phyloP scores from a whole-genome alignment of 2,888 invertebrate genomes.

The Pogonocherus hispidulus region DNA sequence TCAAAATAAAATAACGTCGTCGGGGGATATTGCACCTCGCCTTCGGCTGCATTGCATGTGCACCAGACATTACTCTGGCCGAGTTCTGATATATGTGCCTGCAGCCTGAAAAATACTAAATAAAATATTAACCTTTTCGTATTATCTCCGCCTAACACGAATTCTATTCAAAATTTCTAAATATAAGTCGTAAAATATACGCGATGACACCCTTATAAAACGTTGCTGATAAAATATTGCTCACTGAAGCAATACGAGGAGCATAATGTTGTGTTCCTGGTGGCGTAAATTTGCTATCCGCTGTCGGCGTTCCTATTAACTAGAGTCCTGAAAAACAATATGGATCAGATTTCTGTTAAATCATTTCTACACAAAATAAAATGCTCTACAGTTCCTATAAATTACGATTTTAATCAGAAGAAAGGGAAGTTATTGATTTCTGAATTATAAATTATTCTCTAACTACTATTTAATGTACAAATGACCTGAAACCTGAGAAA shows the following conservation, averaged over 20 bases:
- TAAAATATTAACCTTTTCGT: constrained; percentile 59
- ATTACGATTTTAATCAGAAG: too few relatives aligned
- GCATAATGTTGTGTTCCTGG: constrained; percentile 5
- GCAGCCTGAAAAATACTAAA: constrained; percentile 59
- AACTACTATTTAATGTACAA: too few relatives aligned
- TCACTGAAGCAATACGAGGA: neutral
- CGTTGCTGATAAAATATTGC: neutral
- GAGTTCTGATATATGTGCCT: constrained; percentile 53
- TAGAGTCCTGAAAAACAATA: too few relatives aligned
- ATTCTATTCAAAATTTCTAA: constrained; percentile 54
- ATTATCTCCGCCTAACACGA: constrained; percentile 59
- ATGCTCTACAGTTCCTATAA: too few relatives aligned
- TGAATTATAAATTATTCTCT: too few relatives aligned
- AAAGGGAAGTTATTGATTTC: too few relatives aligned
- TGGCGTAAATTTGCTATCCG: neutral
- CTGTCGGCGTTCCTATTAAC: too few relatives aligned
- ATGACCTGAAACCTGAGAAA: too few relatives aligned
- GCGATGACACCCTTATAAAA: constrained; percentile 22
- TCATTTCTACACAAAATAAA: too few relatives aligned
- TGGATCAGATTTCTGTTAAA: too few relatives aligned
- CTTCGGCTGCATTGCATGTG: constrained; percentile 60
- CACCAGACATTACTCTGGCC: constrained; percentile 57
- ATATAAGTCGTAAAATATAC: constrained; percentile 25
- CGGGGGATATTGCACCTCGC: constrained; percentile 61
- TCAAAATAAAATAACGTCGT: constrained; percentile 59